Evolutionary conservation across 92 coral and sea anemone species (phyloP).

Genomic region (Zoanthus sociatus): DNA sequence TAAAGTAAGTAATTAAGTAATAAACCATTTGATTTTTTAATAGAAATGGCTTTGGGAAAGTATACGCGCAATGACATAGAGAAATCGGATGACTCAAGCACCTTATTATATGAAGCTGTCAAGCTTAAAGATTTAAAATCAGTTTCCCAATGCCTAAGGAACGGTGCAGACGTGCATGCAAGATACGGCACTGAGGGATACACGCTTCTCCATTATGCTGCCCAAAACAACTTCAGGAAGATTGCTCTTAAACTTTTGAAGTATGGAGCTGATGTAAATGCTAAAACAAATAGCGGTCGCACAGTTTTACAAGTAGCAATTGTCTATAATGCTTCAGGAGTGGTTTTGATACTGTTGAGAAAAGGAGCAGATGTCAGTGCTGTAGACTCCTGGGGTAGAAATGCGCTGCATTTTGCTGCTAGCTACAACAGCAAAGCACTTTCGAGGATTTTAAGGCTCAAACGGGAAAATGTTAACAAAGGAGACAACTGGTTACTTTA

Average conservation of each 20-base stretch:
- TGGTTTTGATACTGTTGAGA: constrained; percentile 1
- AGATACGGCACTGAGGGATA: not conserved
- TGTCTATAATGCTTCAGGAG: not conserved
- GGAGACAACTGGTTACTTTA: not conserved
- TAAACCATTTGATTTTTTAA: not conserved
- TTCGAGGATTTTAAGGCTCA: not conserved
- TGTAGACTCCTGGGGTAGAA: not conserved
- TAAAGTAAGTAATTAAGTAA: no score
- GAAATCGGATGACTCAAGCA: not conserved
- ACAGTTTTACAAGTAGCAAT: constrained; percentile 23
- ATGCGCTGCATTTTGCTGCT: constrained; percentile 26
- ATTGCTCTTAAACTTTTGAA: constrained; percentile 31
- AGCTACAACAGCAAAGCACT: not conserved
- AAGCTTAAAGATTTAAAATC: not conserved
- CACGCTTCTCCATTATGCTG: constrained; percentile 24
- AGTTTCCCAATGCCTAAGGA: constrained; percentile 11
- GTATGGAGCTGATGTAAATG: constrained; percentile 32
- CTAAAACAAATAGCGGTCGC: constrained; percentile 3
- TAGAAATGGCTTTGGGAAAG: not conserved
- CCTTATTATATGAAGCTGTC: constrained; percentile 3
- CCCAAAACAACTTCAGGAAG: constrained; percentile 5
- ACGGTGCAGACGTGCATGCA: constrained; percentile 3
- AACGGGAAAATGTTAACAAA: not conserved
- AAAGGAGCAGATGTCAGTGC: constrained; percentile 19
- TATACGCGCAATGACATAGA: not conserved